phyloP scores from a whole-genome alignment of 23 tunicate genomes.

The Trididemnum nubilum region DNA sequence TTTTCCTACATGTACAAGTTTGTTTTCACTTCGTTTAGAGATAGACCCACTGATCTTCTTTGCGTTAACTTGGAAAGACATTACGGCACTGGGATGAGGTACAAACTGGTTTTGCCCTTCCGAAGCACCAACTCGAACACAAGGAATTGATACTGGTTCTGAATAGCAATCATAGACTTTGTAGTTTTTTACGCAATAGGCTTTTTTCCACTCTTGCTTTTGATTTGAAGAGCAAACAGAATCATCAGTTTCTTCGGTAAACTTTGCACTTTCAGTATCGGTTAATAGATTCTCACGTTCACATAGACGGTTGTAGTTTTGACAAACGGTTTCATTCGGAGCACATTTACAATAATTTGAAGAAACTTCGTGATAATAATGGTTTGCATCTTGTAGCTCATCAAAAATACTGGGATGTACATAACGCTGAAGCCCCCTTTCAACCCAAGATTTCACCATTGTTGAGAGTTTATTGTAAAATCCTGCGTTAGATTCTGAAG shows the following conservation, averaged over 20 bases:
- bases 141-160: too few relatives aligned
- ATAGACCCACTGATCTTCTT: too few relatives aligned
- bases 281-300: not conserved
- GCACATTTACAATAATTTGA: not conserved
- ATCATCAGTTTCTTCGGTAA: not conserved
- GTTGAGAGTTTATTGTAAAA: not conserved
- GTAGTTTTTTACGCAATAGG: too few relatives aligned
- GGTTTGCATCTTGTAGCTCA: not conserved
- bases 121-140: too few relatives aligned
- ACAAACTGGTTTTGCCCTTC: too few relatives aligned
- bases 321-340: not conserved
- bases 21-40: too few relatives aligned
- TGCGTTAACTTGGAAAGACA: too few relatives aligned
- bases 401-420: not conserved
- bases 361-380: not conserved
- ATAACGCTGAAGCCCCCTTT: not conserved
- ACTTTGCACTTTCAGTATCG: not conserved
- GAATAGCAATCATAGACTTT: too few relatives aligned
- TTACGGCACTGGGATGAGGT: too few relatives aligned
- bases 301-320: not conserved
- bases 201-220: too few relatives aligned
- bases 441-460: not conserved
- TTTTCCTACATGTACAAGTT: too few relatives aligned
- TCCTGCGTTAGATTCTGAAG: not conserved
- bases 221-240: too few relatives aligned